Evolutionary conservation across 64 coral and sea anemone species (phyloP).

Genomic region (Catalaphyllia jardinei): DNA sequence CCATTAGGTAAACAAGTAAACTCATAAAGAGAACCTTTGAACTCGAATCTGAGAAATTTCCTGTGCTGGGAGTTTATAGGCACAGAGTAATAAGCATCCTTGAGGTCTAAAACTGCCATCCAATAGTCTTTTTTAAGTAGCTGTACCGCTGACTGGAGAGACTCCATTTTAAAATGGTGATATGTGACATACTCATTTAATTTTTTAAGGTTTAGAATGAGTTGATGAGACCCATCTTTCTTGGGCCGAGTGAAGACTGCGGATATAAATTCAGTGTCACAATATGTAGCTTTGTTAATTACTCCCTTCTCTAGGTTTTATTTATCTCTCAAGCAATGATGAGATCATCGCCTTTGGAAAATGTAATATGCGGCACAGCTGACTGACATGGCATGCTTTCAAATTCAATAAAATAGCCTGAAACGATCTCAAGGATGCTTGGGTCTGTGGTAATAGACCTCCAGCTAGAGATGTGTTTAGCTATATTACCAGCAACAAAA

Average conservation of each 20-base stretch:
- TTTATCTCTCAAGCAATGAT: neutral
- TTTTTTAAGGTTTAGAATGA: slow-evolving; percentile 54
- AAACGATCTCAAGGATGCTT: slow-evolving; percentile 27
- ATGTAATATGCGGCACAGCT: slow-evolving; percentile 9
- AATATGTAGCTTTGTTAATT: slow-evolving; percentile 6
- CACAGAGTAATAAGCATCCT: slow-evolving; percentile 55
- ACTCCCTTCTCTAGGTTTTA: slow-evolving; percentile 20
- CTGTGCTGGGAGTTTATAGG: slow-evolving; percentile 22
- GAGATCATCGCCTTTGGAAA: slow-evolving; percentile 12
- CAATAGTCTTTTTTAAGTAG: slow-evolving; percentile 26
- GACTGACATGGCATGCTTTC: neutral
- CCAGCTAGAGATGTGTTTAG: neutral
- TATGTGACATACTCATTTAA: slow-evolving; percentile 27
- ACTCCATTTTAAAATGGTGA: slow-evolving; percentile 54
- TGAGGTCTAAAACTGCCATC: slow-evolving; percentile 50
- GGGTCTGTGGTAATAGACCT: slow-evolving; percentile 28
- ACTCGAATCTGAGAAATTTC: slow-evolving; percentile 26
- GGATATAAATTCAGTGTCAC: slow-evolving; percentile 16
- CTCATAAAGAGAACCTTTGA: slow-evolving; percentile 10
- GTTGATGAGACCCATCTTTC: slow-evolving; percentile 22
- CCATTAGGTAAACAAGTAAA: slow-evolving; percentile 44
- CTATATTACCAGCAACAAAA: slow-evolving; percentile 44
- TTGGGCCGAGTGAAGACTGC: neutral
- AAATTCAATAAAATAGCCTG: slow-evolving; percentile 13
- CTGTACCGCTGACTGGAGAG: slow-evolving; percentile 9